These are phyloP conservation scores for Calliphora vicina DNA, from an alignment of 1,140 invertebrate species.

Conservation along the genomic window DNA sequence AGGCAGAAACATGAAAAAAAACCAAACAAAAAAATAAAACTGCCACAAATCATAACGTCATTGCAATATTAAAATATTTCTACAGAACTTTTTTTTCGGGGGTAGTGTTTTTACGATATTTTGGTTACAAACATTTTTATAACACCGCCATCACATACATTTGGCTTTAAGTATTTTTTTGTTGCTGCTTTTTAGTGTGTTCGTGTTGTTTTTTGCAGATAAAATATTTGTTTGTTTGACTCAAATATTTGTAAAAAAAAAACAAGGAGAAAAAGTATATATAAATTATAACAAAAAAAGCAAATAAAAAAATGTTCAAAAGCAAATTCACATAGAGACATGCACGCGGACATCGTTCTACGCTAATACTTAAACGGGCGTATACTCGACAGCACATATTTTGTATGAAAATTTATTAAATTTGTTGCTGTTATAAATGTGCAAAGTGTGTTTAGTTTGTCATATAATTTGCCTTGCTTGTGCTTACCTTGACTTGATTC, in stretches of 20 bases:
- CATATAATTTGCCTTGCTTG: too few species aligned
- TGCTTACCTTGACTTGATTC: too few species aligned
- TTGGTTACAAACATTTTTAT: not conserved
- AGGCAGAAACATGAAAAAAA: not conserved
- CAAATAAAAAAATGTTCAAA: not conserved
- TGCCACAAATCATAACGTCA: slow-evolving; percentile 12
- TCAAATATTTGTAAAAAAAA: slow-evolving; percentile 4
- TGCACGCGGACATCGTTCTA: not conserved
- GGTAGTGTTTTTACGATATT: not conserved
- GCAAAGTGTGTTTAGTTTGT: too few species aligned
- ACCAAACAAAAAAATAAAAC: not conserved
- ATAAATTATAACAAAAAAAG: too few species aligned
- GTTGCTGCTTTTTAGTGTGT: not conserved
- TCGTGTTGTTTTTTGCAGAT: not conserved
- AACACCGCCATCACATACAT: not conserved
- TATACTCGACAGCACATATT: not conserved
- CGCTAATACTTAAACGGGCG: not conserved
- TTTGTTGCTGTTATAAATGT: not conserved
- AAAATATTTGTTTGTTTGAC: slow-evolving; percentile 17
- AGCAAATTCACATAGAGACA: not conserved
- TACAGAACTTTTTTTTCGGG: not conserved
- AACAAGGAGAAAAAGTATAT: not conserved
- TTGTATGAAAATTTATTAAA: not conserved
- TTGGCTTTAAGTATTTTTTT: not conserved
- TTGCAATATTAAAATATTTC: slow-evolving; percentile 14